These are phyloP conservation scores for Pemphigus obesinymphae DNA, from an alignment of 1,140 invertebrate species.

Conservation along the genomic window DNA sequence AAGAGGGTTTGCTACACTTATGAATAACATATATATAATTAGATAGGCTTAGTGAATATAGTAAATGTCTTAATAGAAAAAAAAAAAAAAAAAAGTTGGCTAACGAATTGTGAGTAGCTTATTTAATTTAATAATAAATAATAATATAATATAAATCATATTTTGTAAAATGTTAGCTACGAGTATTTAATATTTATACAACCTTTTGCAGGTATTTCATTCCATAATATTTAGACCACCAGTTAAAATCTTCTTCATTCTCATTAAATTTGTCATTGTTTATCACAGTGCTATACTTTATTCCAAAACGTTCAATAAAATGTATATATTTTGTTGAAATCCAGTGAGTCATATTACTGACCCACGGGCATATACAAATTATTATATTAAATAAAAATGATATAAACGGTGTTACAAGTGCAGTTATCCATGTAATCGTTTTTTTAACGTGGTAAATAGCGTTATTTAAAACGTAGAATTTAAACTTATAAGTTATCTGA, in stretches of 20 bases:
- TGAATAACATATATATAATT: too few relatives aligned
- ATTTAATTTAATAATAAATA: too few relatives aligned
- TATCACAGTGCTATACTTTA: background rate
- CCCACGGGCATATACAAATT: background rate
- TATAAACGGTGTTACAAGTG: background rate
- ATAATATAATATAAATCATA: too few relatives aligned
- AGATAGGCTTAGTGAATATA: too few relatives aligned
- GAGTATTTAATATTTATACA: background rate
- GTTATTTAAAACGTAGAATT: background rate
- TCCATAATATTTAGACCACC: conserved; percentile 75
- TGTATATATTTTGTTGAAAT: background rate
- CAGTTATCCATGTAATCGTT: background rate
- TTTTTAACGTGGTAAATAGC: background rate
- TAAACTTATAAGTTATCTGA: background rate
- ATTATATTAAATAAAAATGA: background rate
- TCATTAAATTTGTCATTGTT: conserved; percentile 44
- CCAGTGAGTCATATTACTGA: background rate
- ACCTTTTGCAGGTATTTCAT: conserved; percentile 51
- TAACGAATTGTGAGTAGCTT: too few relatives aligned
- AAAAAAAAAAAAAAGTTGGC: too few relatives aligned
- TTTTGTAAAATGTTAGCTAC: background rate
- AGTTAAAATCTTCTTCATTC: conserved; percentile 60
- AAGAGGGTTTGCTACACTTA: too few relatives aligned
- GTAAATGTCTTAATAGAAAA: too few relatives aligned
- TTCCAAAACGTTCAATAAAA: background rate